phyloP scores from a whole-genome alignment of 2,888 invertebrate genomes.

The Melanargia galathea region DNA sequence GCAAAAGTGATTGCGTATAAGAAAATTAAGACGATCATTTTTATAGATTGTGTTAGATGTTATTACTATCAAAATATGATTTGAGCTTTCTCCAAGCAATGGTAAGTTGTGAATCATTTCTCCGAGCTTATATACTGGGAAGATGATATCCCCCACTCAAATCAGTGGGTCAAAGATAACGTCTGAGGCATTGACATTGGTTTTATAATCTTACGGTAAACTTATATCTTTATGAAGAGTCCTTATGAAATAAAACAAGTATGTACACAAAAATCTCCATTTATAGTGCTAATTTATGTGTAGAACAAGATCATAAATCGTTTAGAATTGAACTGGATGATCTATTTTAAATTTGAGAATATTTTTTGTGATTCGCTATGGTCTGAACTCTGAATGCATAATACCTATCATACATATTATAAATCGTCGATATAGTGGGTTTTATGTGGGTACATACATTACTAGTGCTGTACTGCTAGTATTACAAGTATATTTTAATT shows the following conservation, averaged over 20 bases:
- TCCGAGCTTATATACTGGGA: conserved; percentile 69
- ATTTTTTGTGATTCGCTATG: conserved; percentile 17
- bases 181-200: conserved; percentile 68
- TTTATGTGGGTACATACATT: too few relatives aligned
- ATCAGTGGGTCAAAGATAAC: conserved; percentile 61
- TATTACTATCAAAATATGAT: conserved; percentile 35
- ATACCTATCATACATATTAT: too few relatives aligned
- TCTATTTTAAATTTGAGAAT: conserved; percentile 26
- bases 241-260: conserved; percentile 31
- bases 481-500: too few relatives aligned
- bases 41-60: conserved; percentile 29
- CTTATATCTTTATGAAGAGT: conserved; percentile 52
- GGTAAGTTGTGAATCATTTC: conserved; percentile 68
- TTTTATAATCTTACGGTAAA: conserved; percentile 69
- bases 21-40: conserved; percentile 62
- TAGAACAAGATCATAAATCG: conserved; percentile 29
- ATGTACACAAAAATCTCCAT: conserved; percentile 25
- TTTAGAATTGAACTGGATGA: conserved; percentile 20
- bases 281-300: conserved; percentile 43
- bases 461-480: too few relatives aligned
- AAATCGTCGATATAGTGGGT: background rate
- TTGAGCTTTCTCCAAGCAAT: conserved; percentile 62
- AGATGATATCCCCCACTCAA: conserved; percentile 61
- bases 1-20: conserved; percentile 53
- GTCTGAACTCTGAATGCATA: conserved; percentile 1